These are phyloP conservation scores for Cinclus mexicanus DNA, from an alignment of 2,113 vertebrate genomes.

Conservation along the genomic window DNA sequence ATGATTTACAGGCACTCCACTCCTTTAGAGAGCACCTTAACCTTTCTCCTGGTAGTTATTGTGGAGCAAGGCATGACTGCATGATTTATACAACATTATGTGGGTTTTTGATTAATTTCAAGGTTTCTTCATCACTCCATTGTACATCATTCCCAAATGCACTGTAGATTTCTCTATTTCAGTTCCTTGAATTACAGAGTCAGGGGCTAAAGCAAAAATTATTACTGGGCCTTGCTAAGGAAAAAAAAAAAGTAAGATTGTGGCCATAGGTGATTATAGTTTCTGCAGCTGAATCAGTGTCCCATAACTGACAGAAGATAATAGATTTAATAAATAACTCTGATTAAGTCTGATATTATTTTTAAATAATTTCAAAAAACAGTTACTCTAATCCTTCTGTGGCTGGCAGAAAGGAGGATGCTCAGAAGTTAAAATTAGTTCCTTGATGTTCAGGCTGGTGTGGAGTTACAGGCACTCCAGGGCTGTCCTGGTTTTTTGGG, in stretches of 20 bases:
- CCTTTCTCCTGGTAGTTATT: background rate
- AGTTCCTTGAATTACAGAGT: background rate
- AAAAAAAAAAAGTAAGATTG: background rate
- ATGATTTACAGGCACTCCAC: background rate
- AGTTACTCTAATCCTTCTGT: conserved; percentile 7
- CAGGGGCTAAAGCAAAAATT: background rate
- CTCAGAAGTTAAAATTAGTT: conserved; percentile 49
- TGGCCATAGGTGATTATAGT: background rate
- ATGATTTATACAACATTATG: background rate
- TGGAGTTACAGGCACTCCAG: conserved; percentile 21
- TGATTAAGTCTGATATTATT: conserved; percentile 59
- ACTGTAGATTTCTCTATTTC: background rate
- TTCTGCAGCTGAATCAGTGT: background rate
- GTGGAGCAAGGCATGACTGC: background rate
- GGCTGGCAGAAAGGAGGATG: conserved; percentile 36
- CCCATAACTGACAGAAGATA: conserved; percentile 38
- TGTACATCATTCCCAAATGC: background rate
- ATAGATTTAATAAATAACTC: conserved; percentile 54
- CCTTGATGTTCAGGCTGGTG: background rate
- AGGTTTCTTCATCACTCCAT: background rate
- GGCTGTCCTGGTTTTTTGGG: background rate
- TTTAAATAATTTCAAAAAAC: conserved; percentile 50
- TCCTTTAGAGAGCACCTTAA: background rate
- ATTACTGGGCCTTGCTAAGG: background rate
- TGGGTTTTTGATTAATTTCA: background rate